Percentiles rank a stretch among this genome's conserved stretches.
Evolutionary conservation across 2,888 invertebrate species (phyloP).

Genomic region (Reticulitermes lucifugus): DNA sequence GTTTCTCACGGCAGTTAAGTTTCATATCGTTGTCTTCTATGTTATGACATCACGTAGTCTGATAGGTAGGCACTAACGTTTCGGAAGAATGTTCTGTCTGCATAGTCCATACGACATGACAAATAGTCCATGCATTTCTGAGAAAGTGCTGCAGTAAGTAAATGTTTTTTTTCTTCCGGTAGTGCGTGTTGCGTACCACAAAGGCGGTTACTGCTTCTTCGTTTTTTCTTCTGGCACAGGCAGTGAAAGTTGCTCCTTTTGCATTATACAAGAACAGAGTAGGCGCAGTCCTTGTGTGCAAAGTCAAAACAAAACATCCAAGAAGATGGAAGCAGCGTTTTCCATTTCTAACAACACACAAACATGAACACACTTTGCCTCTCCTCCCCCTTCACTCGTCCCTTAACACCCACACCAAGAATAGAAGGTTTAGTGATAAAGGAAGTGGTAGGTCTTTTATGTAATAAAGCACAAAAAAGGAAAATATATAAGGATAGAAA

Average conservation of each 20-base stretch:
- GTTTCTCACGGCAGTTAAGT: too few relatives aligned
- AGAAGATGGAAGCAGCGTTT: conserved; percentile 15
- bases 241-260: conserved; percentile 10
- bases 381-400: background rate
- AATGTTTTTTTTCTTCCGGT: too few relatives aligned
- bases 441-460: conserved; percentile 33
- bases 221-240: background rate
- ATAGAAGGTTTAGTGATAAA: background rate
- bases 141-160: too few relatives aligned
- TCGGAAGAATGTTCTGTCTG: background rate
- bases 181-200: background rate
- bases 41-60: too few relatives aligned
- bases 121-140: too few relatives aligned
- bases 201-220: background rate
- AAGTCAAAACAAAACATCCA: conserved; percentile 26
- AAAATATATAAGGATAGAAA: conserved; percentile 13
- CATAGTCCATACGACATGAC: too few relatives aligned
- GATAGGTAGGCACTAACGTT: too few relatives aligned
- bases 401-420: background rate
- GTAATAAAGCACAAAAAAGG: conserved; percentile 14
- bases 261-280: conserved; percentile 12
- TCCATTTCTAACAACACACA: background rate
- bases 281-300: background rate
- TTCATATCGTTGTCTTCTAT: too few relatives aligned
- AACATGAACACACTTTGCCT: background rate